Evolutionary conservation across 2,888 invertebrate species (phyloP).

Genomic region (Phania funesta): DNA sequence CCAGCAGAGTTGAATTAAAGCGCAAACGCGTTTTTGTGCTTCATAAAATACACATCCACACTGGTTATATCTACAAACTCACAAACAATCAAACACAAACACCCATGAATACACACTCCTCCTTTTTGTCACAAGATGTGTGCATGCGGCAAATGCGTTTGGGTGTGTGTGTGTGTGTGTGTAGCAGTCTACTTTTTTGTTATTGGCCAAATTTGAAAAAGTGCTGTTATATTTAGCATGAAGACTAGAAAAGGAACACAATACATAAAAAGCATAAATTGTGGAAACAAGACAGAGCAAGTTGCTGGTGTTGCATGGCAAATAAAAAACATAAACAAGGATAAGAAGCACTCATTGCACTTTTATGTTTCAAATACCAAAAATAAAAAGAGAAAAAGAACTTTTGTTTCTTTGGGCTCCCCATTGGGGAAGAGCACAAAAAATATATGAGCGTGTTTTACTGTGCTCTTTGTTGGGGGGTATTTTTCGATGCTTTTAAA

Average conservation of each 20-base stretch:
- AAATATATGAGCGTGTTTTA: conserved; percentile 1
- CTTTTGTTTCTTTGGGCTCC: background rate
- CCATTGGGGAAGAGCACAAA: background rate
- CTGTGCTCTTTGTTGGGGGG: conserved; percentile 23
- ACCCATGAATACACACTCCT: conserved; percentile 57
- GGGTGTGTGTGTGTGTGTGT: background rate
- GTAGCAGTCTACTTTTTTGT: conserved; percentile 66
- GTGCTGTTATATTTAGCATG: conserved; percentile 49
- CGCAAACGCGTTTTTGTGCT: conserved; percentile 62
- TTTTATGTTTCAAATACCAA: background rate
- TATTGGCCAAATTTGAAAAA: conserved; percentile 64
- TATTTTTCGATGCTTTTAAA: background rate
- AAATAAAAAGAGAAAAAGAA: conserved; percentile 9
- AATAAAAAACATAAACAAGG: too few relatives aligned
- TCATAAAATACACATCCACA: background rate
- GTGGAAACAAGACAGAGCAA: conserved; percentile 50
- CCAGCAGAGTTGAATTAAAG: conserved; percentile 48
- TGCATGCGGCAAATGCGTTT: background rate
- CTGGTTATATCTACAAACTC: background rate
- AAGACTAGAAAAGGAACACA: conserved; percentile 55
- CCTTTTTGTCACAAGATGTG: conserved; percentile 57
- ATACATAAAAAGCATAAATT: conserved; percentile 40
- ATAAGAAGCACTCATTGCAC: conserved; percentile 32
- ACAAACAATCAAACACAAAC: background rate
- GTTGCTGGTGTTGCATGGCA: conserved; percentile 15